phyloP scores from a whole-genome alignment of 2,888 invertebrate species.

The Stenichneumon culpator region DNA sequence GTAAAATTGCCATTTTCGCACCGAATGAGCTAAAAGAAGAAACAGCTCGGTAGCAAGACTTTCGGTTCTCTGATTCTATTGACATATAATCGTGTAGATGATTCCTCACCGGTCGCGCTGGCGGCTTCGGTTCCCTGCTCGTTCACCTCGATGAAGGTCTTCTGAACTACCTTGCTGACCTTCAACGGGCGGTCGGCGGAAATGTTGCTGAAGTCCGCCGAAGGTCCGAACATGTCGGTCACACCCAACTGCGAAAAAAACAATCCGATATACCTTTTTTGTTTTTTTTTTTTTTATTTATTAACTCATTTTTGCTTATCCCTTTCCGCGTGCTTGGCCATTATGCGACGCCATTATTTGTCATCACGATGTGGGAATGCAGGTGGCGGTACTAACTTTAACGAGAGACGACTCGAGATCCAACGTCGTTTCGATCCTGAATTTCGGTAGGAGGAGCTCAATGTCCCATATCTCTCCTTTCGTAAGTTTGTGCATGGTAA shows the following conservation, averaged over 20 bases:
- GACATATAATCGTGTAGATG: not conserved
- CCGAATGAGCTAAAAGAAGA: too few species aligned
- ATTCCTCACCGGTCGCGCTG: constrained; percentile 90
- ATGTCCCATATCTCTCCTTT: not conserved
- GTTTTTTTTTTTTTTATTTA: not conserved
- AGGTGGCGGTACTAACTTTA: constrained; percentile 2
- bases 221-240: constrained; percentile 87
- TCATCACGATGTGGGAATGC: not conserved
- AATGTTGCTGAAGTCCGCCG: constrained; percentile 89
- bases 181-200: constrained; percentile 86
- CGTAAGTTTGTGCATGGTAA: constrained; percentile 29
- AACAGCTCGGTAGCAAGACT: too few species aligned
- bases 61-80: not conserved
- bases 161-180: constrained; percentile 91
- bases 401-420: too few species aligned
- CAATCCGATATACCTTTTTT: too few species aligned
- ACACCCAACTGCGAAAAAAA: constrained; percentile 88
- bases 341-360: not conserved
- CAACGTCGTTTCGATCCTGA: constrained; percentile 19
- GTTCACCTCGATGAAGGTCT: constrained; percentile 92
- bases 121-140: constrained; percentile 94
- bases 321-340: not conserved
- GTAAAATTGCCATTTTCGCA: too few species aligned
- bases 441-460: constrained; percentile 38
- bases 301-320: not conserved